A percentile compares a stretch with the other conserved stretches of the same genome.
These are phyloP conservation scores for Osmoderma eremita DNA, from an alignment of 2,888 invertebrate genomes.

Conservation along the genomic window DNA sequence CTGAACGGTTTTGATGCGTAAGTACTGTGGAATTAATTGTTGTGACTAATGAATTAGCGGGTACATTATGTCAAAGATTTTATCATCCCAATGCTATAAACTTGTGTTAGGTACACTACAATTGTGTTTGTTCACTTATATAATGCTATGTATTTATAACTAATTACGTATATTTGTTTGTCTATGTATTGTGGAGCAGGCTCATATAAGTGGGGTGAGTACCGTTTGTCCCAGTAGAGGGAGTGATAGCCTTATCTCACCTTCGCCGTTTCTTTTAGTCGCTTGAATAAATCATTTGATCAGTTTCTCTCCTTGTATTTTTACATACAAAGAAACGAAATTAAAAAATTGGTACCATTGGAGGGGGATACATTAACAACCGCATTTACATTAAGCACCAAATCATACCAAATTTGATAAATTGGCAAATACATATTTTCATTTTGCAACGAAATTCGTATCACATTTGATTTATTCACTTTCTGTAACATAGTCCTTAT, in stretches of 20 bases:
- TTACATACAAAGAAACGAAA: conserved; percentile 4
- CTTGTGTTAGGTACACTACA: no score
- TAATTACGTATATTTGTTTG: conserved; percentile 56
- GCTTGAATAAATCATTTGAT: conserved; percentile 42
- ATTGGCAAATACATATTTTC: background rate
- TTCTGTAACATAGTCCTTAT: background rate
- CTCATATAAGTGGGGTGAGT: conserved; percentile 62
- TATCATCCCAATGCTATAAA: no score
- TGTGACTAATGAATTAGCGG: no score
- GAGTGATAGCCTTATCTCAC: conserved; percentile 43
- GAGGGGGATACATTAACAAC: background rate
- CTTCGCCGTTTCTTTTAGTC: conserved; percentile 35
- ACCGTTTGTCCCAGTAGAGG: conserved; percentile 45
- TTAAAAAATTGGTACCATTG: background rate
- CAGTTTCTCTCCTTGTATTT: background rate
- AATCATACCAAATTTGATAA: background rate
- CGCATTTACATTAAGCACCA: background rate
- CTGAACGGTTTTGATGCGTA: no score
- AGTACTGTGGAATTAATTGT: no score
- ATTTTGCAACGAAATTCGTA: background rate
- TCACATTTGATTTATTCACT: conserved; percentile 36
- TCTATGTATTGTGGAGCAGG: conserved; percentile 59
- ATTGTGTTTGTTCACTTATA: no score
- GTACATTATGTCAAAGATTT: no score
- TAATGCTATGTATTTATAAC: conserved; percentile 39